Percentiles rank a stretch among this genome's conserved stretches.
Conservation (phyloP, 2,113 vertebrate species). For the Callipepla californica region DNA sequence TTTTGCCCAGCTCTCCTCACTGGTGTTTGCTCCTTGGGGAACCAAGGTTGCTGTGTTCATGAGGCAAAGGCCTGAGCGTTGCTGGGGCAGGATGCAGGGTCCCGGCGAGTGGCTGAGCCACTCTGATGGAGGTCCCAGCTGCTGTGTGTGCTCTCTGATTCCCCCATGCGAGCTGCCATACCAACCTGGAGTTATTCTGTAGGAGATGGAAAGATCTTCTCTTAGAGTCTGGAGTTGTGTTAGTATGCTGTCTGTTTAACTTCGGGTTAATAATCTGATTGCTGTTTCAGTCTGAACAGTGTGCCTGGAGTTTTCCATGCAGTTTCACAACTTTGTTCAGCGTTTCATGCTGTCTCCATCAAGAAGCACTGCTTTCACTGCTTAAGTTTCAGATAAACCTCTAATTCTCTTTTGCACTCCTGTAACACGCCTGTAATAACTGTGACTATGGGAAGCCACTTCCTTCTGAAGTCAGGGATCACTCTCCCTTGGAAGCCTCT, state of each 20-base stretch:
- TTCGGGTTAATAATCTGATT: background rate
- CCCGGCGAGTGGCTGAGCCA: rapidly evolving
- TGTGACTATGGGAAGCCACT: background rate
- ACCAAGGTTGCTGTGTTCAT: background rate
- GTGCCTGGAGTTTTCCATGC: background rate
- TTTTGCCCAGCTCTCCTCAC: background rate
- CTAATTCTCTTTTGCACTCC: background rate
- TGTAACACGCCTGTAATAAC: background rate
- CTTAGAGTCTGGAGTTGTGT: background rate
- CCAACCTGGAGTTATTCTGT: background rate
- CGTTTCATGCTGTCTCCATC: background rate
- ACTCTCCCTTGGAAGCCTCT: background rate
- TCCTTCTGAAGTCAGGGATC: background rate
- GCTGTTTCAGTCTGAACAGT: background rate
- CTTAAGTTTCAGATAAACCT: background rate
- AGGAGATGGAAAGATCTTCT: background rate
- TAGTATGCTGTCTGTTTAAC: background rate
- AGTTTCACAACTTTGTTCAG: background rate
- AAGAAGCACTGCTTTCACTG: background rate
- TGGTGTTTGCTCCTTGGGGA: background rate
- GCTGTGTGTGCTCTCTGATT: rapidly evolving
- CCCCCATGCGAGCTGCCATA: background rate
- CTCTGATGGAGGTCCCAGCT: background rate
- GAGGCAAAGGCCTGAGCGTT: background rate
- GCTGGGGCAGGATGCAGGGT: background rate